Evolutionary conservation across 2,113 vertebrate species (phyloP).

Genomic region (Phasianus colchicus): DNA sequence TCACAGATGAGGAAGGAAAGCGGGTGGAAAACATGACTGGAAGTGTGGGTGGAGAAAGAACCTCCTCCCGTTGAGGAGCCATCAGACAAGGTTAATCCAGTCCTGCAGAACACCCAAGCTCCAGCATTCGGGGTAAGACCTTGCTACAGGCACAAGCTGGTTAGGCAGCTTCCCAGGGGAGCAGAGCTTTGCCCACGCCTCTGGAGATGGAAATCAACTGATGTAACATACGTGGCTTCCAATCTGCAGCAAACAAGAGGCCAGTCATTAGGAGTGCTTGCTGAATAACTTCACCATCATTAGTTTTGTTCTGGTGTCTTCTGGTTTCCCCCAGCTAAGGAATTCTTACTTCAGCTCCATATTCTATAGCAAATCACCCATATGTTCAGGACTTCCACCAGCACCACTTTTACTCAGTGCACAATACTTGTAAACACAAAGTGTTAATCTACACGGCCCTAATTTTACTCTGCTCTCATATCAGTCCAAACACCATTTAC

Average conservation of each 20-base stretch:
- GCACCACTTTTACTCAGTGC: neutral
- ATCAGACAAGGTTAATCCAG: neutral
- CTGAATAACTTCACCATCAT: neutral
- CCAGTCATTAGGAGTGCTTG: neutral
- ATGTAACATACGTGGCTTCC: neutral
- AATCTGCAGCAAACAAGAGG: neutral
- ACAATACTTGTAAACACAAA: neutral
- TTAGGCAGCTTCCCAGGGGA: conserved; percentile 3
- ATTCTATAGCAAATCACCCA: neutral
- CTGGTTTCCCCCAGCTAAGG: neutral
- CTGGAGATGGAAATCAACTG: neutral
- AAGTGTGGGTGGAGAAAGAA: conserved; percentile 11
- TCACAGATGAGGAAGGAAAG: neutral
- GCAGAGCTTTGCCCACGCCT: neutral
- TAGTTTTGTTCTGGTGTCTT: neutral
- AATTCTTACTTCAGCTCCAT: neutral
- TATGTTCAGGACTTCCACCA: neutral
- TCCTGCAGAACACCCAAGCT: neutral
- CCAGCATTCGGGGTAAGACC: neutral
- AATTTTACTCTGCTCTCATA: neutral
- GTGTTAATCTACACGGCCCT: neutral
- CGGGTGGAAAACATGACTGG: conserved; percentile 4
- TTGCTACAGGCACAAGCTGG: neutral
- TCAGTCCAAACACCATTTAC: neutral
- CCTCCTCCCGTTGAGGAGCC: conserved; percentile 14